These are phyloP conservation scores for Bungarus multicinctus DNA, from an alignment of 2,113 vertebrate species.

Conservation along the genomic window DNA sequence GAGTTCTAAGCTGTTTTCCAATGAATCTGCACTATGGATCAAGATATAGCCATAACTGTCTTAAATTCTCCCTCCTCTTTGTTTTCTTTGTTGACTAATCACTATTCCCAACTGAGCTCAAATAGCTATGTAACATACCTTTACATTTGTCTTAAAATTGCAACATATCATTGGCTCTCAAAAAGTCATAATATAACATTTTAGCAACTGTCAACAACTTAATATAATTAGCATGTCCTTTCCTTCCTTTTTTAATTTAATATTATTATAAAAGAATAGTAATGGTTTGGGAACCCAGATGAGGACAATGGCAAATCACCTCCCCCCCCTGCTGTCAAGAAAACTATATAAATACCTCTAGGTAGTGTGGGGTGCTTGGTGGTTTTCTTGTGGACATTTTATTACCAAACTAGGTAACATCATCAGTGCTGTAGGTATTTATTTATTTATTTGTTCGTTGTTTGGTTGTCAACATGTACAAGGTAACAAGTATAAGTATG, in stretches of 20 bases:
- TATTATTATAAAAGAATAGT: neutral
- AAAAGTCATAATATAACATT: constrained; percentile 5
- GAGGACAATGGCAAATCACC: neutral
- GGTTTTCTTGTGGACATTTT: too few relatives aligned
- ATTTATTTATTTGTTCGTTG: too few relatives aligned
- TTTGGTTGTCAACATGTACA: too few relatives aligned
- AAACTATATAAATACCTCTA: neutral
- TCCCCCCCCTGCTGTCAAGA: neutral
- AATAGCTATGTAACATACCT: constrained; percentile 4
- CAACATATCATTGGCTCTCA: constrained; percentile 30
- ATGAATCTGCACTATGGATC: neutral
- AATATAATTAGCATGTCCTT: neutral
- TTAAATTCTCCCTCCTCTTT: neutral
- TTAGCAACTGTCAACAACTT: neutral
- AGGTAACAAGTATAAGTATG: too few relatives aligned
- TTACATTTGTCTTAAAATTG: constrained; percentile 32
- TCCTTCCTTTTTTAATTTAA: neutral
- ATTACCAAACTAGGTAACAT: too few relatives aligned
- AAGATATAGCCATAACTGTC: neutral
- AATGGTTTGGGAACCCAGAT: neutral
- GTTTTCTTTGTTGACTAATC: constrained; percentile 25
- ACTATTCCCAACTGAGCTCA: too few relatives aligned
- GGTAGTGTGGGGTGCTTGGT: too few relatives aligned
- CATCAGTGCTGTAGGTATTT: too few relatives aligned
- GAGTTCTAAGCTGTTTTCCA: constrained; percentile 19